Base-by-base conservation (phyloP, 2,888 invertebrate species). In the Nymphalis c-album region DNA sequence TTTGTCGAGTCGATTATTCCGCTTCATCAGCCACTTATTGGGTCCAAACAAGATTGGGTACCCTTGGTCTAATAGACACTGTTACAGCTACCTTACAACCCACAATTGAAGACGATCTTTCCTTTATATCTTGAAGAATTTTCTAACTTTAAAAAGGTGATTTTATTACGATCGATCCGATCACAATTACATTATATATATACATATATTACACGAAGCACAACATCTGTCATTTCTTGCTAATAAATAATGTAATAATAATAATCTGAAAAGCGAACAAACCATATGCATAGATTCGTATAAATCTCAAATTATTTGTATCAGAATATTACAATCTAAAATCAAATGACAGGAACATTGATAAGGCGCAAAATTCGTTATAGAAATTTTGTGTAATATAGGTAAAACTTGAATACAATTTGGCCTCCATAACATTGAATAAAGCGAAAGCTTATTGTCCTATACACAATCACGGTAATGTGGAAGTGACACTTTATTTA, bases 1-100 rank as follows among this genome's bases (percentile, higher is more conserved):
- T 91, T 90, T 91, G 90, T 90, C 90, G 83, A 82, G 85, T 86
- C 88, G 90, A 91, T 91, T 90, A 90, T 91, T 90, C 87, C 88
- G 83, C 87, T 86, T 88, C 90, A 85, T 89, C 85, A 87, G 83
- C 85, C 86, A 79, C 82, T 87, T 90, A 90, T 90, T 90, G 88
- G 86, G 83, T 76, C 74, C 75, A 76, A 77, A 80, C 74, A 76
- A 76, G 74, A 71, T 71, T 58, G 57, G 60, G 66, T 60, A 63
- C 66, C 69, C 62, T 59, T 62, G 58, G 60, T 69, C 51, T 71
- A 69, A 61, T 64, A 69, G 64, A 62, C 59, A 71, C 22, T 40
- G 35, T 35, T 35, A 13, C 40, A 35, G 4, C 57, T 35, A 35
- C 57, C 40, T 40, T 57, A 40, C 18, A 18, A n/a, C 17, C 18